Conservation (phyloP, 2,888 invertebrate genomes). For the Alloplasta piceator region DNA sequence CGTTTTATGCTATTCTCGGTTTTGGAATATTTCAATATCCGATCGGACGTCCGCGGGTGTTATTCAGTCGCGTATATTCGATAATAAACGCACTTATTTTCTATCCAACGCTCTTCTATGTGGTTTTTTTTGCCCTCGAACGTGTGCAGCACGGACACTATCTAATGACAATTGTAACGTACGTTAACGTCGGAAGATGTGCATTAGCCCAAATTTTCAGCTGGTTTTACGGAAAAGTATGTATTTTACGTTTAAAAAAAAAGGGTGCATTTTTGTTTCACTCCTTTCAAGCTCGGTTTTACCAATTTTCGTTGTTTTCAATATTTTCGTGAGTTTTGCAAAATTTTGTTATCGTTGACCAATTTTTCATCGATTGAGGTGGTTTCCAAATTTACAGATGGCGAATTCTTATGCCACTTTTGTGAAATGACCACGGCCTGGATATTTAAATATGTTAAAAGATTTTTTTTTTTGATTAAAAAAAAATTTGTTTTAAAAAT, state of each 20-base stretch:
- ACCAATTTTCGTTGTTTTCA: too few relatives aligned
- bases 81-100: slow-evolving; percentile 3
- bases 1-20: slow-evolving; percentile 32
- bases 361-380: too few relatives aligned
- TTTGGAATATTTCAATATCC: slow-evolving; percentile 50
- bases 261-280: background rate
- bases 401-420: too few relatives aligned
- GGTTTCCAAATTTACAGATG: too few relatives aligned
- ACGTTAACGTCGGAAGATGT: background rate
- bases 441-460: too few relatives aligned
- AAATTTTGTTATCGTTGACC: too few relatives aligned
- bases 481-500: too few relatives aligned
- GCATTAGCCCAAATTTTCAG: slow-evolving; percentile 11
- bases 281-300: too few relatives aligned
- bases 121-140: background rate
- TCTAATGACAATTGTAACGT: background rate
- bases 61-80: slow-evolving; percentile 25
- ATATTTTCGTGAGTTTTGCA: too few relatives aligned
- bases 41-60: slow-evolving; percentile 16
- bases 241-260: slow-evolving; percentile 5
- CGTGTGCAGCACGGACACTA: too few relatives aligned
- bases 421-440: too few relatives aligned
- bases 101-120: background rate
- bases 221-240: slow-evolving; percentile 37
- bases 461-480: too few relatives aligned